Evolutionary conservation across 2,888 invertebrate genomes (phyloP), one percentile per base, ranked within the genome.

Genomic region (Oscheius onirici): DNA sequence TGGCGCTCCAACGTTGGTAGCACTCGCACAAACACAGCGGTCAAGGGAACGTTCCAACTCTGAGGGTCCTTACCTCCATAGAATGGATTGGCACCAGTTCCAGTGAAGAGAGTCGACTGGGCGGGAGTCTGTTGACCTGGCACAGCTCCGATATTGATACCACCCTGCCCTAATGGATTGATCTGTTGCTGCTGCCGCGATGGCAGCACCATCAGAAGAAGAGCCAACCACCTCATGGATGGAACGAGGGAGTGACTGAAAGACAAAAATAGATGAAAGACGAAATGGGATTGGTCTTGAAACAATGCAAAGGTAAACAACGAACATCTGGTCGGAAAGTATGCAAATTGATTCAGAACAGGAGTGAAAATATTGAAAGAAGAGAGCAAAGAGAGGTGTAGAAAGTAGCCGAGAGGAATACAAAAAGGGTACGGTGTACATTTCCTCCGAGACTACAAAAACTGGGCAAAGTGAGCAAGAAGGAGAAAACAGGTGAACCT

Each of bases 61-160:
- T 34, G 46, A 46, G 44, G 22, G 11, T 15, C 61, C 67, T 8
- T 54, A 84, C 84, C 84, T 78, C 85, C 85, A 79, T 85, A 85
- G 71, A 76, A 82, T n/a, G 83, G 78, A 74, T 82, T 83, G 71
- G 63, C 81, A 55, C 83, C 80, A 49, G 79, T 82, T 28, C 85
- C 85, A 28, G 84, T 72, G 77, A 81, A 85, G 10, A 85, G 26
- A 11, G 52, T 52, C 40, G 66, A 66, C 54, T 66, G 66, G 20
- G 66, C 55, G 1, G 22, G 52, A 17, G 66, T 66, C 22, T 66
- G 34, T n/a, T 66, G 66, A 2, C 66, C 66, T 6, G 66, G 52
- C 8, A 54, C 20, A 15, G 26, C 52, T 6, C 66, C 66, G n/a
- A 66, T 66, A 24, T 66, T 66, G 8, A 26, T 20, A n/a, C 28